phyloP scores from a whole-genome alignment of 2,113 vertebrate genomes.

The Meriones unguiculatus region DNA sequence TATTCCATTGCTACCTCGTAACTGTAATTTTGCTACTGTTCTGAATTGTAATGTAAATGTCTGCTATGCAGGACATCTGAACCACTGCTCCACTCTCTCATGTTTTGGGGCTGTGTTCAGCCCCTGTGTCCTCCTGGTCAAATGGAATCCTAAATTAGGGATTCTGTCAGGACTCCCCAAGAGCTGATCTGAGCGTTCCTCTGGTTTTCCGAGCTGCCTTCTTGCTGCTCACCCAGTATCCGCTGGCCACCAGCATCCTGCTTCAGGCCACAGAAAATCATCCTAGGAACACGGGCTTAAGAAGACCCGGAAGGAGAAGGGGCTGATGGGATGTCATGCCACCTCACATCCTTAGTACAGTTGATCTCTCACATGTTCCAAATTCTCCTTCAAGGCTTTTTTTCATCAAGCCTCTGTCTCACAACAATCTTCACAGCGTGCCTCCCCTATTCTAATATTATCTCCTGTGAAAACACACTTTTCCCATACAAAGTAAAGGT shows the following conservation, averaged over 20 bases:
- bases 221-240: not conserved
- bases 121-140: not conserved
- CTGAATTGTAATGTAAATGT: not conserved
- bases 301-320: not conserved
- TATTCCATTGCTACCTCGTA: not conserved
- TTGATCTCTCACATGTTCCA: not conserved
- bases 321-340: accelerated
- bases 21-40: not conserved
- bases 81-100: not conserved
- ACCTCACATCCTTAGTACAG: no score
- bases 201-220: not conserved
- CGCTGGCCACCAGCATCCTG: no score
- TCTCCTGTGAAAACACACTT: not conserved
- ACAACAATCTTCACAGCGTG: accelerated
- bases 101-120: not conserved
- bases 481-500: not conserved
- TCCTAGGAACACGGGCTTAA: no score
- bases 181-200: not conserved
- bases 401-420: not conserved
- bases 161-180: not conserved
- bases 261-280: not conserved
- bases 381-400: not conserved
- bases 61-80: not conserved
- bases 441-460: not conserved
- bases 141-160: not conserved